phyloP scores from a whole-genome alignment of 2,113 vertebrate species.

The Peromyscus leucopus region DNA sequence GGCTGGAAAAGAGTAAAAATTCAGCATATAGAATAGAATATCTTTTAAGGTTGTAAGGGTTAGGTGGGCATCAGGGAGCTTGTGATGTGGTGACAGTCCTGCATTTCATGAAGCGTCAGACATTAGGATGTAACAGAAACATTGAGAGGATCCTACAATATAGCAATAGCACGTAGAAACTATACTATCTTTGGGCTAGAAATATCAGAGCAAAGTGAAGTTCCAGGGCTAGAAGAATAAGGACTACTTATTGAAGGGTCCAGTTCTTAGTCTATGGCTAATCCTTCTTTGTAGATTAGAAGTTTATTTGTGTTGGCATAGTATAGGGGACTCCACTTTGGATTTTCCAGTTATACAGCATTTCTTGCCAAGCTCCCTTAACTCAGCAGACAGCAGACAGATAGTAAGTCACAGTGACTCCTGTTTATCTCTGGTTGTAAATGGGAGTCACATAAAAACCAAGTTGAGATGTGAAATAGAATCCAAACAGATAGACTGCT shows the following conservation, averaged over 20 bases:
- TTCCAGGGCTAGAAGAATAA: background rate
- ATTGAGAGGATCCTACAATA: background rate
- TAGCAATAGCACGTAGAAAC: background rate
- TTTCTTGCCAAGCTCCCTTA: background rate
- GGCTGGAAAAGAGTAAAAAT: background rate
- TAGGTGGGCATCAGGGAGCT: background rate
- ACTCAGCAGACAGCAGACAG: slow-evolving; percentile 33
- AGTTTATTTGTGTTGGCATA: background rate
- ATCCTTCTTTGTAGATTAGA: slow-evolving; percentile 14
- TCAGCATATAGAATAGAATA: background rate
- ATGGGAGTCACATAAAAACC: slow-evolving; percentile 40
- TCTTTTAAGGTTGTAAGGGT: background rate
- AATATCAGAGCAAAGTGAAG: slow-evolving; percentile 13
- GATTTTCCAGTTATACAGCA: slow-evolving; percentile 43
- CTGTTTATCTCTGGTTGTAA: slow-evolving; percentile 1
- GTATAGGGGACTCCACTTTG: background rate
- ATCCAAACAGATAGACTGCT: background rate
- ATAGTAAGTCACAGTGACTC: background rate
- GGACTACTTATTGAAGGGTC: background rate
- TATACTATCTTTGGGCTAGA: slow-evolving; percentile 3
- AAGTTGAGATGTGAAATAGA: slow-evolving; percentile 5
- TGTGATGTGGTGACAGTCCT: background rate
- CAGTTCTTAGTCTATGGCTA: background rate
- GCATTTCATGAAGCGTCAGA: background rate
- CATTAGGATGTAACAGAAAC: background rate